These are phyloP conservation scores for Poeciliopsis presidionis DNA, from an alignment of 2,797 vertebrate species.

Conservation along the genomic window DNA sequence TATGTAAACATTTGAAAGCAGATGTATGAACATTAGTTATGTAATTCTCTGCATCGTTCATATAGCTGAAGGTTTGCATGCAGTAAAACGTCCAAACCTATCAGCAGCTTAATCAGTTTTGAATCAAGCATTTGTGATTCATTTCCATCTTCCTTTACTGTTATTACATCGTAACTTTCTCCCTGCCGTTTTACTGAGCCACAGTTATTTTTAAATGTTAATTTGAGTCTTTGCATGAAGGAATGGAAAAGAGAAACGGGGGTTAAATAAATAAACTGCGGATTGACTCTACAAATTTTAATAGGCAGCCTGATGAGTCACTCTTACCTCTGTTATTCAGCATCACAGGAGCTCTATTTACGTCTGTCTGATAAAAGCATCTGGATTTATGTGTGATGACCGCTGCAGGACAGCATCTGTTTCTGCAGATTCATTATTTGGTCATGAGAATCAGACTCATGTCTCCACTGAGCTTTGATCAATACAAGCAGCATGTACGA, in stretches of 20 bases:
- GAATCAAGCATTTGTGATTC: not conserved
- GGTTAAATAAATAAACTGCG: conserved; percentile 14
- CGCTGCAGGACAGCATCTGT: conserved; percentile 14
- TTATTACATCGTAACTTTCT: not conserved
- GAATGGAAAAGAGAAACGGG: conserved; percentile 4
- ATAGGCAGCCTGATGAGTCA: conserved; percentile 45
- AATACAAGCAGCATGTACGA: not conserved
- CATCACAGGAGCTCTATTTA: conserved; percentile 39
- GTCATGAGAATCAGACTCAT: not conserved
- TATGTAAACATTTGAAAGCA: not conserved
- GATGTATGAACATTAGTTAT: not conserved
- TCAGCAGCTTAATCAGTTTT: not conserved
- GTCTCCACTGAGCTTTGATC: not conserved
- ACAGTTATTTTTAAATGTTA: not conserved
- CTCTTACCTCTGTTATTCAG: conserved; percentile 25
- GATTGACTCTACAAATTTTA: conserved; percentile 25
- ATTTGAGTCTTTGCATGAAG: not conserved
- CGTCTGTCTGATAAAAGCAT: conserved; percentile 15
- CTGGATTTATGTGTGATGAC: conserved; percentile 13
- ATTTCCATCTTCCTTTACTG: not conserved
- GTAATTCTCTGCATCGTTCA: not conserved
- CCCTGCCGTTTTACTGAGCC: too few relatives aligned
- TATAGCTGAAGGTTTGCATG: not conserved
- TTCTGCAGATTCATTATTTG: not conserved
- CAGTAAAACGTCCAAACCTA: not conserved